These are phyloP conservation scores for Pristionchus arcanus DNA, from an alignment of 2,888 invertebrate genomes.

Conservation along the genomic window DNA sequence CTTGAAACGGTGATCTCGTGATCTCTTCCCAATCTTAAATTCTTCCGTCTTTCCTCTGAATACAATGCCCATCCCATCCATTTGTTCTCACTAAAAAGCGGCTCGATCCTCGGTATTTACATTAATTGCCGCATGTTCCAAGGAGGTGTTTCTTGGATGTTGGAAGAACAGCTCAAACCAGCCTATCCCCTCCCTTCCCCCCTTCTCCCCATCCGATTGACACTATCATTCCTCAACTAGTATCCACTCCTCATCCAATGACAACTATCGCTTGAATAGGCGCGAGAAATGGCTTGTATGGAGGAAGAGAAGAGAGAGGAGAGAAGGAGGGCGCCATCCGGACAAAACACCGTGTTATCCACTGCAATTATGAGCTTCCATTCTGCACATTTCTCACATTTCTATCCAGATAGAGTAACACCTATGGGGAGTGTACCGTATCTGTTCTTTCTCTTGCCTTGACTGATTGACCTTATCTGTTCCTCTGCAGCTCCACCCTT, in stretches of 20 bases:
- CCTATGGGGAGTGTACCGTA: background rate
- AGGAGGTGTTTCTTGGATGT: slow-evolving; percentile 6
- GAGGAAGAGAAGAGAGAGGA: background rate
- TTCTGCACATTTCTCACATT: background rate
- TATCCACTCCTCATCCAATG: slow-evolving; percentile 37
- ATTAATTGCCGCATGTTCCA: slow-evolving; percentile 43
- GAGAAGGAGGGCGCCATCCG: background rate
- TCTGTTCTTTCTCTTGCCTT: background rate
- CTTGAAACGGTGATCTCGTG: background rate
- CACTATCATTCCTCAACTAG: slow-evolving; percentile 50
- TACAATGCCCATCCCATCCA: background rate
- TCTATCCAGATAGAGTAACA: background rate
- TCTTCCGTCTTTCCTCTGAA: background rate
- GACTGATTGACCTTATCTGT: background rate
- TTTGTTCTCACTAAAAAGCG: slow-evolving; percentile 12
- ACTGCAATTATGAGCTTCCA: slow-evolving; percentile 41
- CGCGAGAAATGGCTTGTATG: slow-evolving; percentile 42
- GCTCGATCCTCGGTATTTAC: slow-evolving; percentile 35
- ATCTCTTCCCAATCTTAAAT: background rate
- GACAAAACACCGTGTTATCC: slow-evolving; percentile 1
- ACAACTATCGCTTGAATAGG: slow-evolving; percentile 31
- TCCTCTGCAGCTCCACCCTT: background rate
- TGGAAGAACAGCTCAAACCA: slow-evolving; percentile 42
- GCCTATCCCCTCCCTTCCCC: background rate
- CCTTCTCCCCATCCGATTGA: slow-evolving; percentile 8